Evolutionary conservation across 2,888 invertebrate species (phyloP), one percentile per base, ranked within the genome.

Genomic region (Pogonocherus hispidulus): DNA sequence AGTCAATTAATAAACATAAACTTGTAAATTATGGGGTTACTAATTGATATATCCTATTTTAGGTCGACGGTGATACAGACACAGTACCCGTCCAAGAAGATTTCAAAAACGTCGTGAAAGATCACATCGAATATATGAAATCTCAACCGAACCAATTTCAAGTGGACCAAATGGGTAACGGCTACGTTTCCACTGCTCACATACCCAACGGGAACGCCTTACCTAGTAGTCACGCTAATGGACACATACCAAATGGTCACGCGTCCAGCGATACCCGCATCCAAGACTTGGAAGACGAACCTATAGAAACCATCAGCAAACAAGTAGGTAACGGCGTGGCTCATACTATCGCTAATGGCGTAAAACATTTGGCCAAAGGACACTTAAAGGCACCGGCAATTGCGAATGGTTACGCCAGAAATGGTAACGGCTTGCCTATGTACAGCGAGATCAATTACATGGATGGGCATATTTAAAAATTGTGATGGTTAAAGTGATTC

Each of bases 51-150:
- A 37, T 11, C 11, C 14, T 14, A 57, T 76, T 75, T 46, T 64
- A 94, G 94, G 92, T 95, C 67, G 95, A 95, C 80, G 95, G 95
- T 0, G 95, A 95, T 79, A 94, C 95, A 0, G 95, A 95, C 78
- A 90, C 92, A 5, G 86, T 89, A 0, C 91, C 92, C 5, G 95
- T 95, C 0, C 93, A 94, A 79, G 88, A 90, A 22, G 94, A 94
- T 81, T 95, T 95, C 84, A 90, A 91, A 59, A 88, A 90, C 22
- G 90, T 92, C 0, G 87, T 94, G 22, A 86, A 90, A 16, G 91
- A 91, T 71, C 90, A 93, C 80, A 90, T 94, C 83, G 89, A 91
- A 75, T 89, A 89, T 74, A 86, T 91, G 1, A 88, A 79, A 82
- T 83, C 76, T 75, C 69, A 71, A 19, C 35, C 46, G 46, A 79